phyloP scores from a whole-genome alignment of 2,888 invertebrate genomes.

The Tridacna gigas region DNA sequence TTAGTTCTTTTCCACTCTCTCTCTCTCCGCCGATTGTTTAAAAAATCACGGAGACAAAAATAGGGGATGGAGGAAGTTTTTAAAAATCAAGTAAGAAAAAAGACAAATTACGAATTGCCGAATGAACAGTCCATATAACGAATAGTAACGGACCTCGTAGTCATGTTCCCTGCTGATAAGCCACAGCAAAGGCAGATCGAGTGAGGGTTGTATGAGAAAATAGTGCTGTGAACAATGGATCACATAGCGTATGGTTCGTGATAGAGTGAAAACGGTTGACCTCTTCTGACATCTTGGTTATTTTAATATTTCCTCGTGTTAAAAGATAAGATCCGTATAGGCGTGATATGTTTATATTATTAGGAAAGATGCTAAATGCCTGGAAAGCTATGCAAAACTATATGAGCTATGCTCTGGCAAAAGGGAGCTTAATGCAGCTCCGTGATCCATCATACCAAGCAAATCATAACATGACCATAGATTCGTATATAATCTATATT shows the following conservation, averaged over 20 bases:
- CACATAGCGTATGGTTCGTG: conserved; percentile 13
- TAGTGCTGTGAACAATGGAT: background rate
- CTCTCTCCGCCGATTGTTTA: too few relatives aligned
- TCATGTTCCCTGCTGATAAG: conserved; percentile 8
- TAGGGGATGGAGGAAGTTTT: too few relatives aligned
- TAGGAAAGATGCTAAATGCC: background rate
- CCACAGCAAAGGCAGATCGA: background rate
- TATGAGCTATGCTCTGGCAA: too few relatives aligned
- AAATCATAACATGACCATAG: too few relatives aligned
- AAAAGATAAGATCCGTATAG: conserved; percentile 12
- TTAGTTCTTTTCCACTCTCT: too few relatives aligned
- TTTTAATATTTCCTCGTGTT: conserved; percentile 25
- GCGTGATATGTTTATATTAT: conserved; percentile 16
- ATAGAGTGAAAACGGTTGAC: conserved; percentile 24
- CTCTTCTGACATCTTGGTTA: conserved; percentile 16
- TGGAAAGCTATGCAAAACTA: background rate
- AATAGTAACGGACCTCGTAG: background rate
- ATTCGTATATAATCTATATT: too few relatives aligned
- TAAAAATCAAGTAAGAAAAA: too few relatives aligned
- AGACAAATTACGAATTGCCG: too few relatives aligned
- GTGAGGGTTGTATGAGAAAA: conserved; percentile 8
- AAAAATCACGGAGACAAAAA: too few relatives aligned
- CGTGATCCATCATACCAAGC: too few relatives aligned
- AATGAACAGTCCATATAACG: background rate
- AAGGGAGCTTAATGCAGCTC: too few relatives aligned